Conservation (phyloP, 2,113 vertebrate genomes). For the Siniperca knerii region DNA sequence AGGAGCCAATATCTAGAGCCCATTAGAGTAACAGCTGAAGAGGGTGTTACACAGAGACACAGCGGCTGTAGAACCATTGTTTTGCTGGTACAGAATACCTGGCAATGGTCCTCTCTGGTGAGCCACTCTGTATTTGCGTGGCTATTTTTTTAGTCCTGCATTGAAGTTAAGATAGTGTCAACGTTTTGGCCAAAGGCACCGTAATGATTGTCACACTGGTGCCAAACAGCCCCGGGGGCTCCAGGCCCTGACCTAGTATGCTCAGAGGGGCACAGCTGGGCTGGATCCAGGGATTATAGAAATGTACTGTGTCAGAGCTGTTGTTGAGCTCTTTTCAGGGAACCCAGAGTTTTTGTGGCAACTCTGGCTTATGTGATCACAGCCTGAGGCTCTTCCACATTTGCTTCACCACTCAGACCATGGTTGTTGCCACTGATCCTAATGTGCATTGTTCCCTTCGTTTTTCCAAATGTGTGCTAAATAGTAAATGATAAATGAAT, state of each 20-base stretch:
- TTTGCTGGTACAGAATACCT: neutral
- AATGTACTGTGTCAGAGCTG: neutral
- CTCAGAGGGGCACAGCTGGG: neutral
- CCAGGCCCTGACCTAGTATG: neutral
- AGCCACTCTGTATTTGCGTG: neutral
- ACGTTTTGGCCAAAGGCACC: neutral
- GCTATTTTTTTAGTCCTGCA: neutral
- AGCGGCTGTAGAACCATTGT: neutral
- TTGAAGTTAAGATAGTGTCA: neutral
- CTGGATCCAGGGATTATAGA: neutral
- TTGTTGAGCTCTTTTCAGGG: neutral
- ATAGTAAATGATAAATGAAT: neutral
- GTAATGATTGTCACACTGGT: neutral
- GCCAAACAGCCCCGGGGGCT: neutral
- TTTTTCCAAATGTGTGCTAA: neutral
- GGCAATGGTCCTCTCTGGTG: neutral
- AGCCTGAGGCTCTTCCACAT: neutral
- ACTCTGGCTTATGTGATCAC: conserved; percentile 1
- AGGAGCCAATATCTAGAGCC: neutral
- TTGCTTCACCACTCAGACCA: neutral
- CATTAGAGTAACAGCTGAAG: neutral
- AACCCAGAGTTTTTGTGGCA: neutral
- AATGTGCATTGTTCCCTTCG: neutral
- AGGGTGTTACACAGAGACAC: neutral
- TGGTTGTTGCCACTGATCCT: neutral